Base-by-base conservation (phyloP, 37 sponge, comb jelly and placozoan species). In the Mnemiopsis leidyi region DNA sequence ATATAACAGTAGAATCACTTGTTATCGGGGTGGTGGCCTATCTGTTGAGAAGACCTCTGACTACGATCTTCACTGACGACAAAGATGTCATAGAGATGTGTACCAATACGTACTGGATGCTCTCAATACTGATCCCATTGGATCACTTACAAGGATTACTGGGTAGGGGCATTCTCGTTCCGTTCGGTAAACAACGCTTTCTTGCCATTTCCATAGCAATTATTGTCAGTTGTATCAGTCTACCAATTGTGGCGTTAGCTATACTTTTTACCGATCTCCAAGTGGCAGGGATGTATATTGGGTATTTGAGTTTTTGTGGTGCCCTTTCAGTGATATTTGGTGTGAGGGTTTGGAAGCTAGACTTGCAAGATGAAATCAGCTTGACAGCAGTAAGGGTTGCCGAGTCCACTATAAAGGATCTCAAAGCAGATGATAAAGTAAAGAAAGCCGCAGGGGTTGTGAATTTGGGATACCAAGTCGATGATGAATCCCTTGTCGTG, bases 131-230 rank as follows among this genome's bases (percentile, higher is more conserved):
- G 32, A 1, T 77, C 20, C 79, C 79, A 77, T 77, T 77, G 20
- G 79, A 77, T 36, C 79, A 77, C 33, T 32, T 77, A 32, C 79
- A 77, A 34, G 30, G 79, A 5, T 1, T 77, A 5, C 79, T 77
- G 36, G 34, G 36, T 34, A 31, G 36, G 3, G 79, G 79, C 2
- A 31, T 77, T 36, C 79, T 77, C 1, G 79, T 77, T 28, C 35
- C 79, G 32, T 77, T 77, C 79, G 79, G 79, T 3, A 77, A 77
- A 32, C 79, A 77, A 32, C 79, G 79, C 1, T 77, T 33, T 36
- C 30, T 34, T 20, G 79, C 79, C 1, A 18, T 77, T 3, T 33
- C 32, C 2, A 34, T 28, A 1, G 36, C 36, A 21, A 34, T 77
- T 9, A 1, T 32, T 26, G 79, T 36, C 16, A 3, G 16, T 13